These are phyloP conservation scores for Danio choprae DNA, from an alignment of 2,797 vertebrate species.

Conservation along the genomic window DNA sequence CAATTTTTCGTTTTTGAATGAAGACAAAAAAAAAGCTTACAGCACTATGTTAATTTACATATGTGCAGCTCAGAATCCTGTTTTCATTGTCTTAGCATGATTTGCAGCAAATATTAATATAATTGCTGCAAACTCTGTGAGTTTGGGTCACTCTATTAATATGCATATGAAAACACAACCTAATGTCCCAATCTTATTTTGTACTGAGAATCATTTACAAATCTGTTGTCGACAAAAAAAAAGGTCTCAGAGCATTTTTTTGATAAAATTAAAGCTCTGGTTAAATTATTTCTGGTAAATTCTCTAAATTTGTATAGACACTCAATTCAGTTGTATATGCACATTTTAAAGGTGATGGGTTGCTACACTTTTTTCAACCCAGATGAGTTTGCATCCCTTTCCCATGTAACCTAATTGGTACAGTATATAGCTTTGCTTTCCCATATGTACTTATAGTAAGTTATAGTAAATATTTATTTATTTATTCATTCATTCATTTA, in stretches of 20 bases:
- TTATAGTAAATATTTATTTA: no score
- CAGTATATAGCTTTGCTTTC: neutral
- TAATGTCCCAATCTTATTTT: neutral
- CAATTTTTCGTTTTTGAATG: no score
- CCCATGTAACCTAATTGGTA: neutral
- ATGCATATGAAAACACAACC: neutral
- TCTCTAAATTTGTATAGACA: neutral
- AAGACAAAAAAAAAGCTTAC: no score
- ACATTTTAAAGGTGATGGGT: neutral
- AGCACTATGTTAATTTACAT: no score
- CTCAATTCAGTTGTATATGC: neutral
- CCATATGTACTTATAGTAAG: no score
- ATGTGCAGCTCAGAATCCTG: no score
- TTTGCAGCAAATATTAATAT: neutral
- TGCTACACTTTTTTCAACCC: neutral
- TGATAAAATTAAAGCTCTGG: neutral
- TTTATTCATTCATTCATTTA: no score
- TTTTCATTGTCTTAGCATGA: neutral
- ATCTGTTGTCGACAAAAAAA: neutral
- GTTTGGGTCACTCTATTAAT: neutral
- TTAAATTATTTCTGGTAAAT: no score
- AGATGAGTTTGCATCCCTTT: constrained; percentile 12
- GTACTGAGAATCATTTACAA: neutral
- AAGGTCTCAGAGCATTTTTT: neutral
- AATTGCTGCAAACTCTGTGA: neutral